Evolutionary conservation across 1,140 invertebrate genomes (phyloP).

Genomic region (Macrobrachium nipponense): DNA sequence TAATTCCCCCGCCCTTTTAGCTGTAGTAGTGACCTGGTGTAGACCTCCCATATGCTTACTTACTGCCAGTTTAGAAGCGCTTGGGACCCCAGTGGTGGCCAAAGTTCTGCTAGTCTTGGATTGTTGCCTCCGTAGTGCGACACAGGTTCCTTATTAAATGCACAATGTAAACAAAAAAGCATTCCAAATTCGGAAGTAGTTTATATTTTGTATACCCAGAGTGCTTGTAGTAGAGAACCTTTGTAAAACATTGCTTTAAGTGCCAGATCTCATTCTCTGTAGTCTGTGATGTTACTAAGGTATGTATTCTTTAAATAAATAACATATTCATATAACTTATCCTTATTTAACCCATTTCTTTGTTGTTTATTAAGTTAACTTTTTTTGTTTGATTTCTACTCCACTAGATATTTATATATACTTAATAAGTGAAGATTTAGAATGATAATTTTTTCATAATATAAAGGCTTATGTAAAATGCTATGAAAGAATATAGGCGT

Average conservation of each 20-base stretch:
- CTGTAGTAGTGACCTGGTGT: conserved; percentile 36
- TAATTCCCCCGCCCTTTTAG: conserved; percentile 30
- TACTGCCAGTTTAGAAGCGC: conserved; percentile 49
- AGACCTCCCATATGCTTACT: conserved; percentile 45
- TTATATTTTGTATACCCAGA: conserved; percentile 61
- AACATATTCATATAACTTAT: conserved; percentile 35
- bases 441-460: too few species aligned
- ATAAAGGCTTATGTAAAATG: too few species aligned
- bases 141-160: conserved; percentile 50
- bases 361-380: neutral
- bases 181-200: conserved; percentile 55
- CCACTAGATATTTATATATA: neutral
- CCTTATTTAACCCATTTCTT: conserved; percentile 24
- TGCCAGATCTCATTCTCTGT: conserved; percentile 59
- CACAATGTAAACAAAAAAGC: conserved; percentile 42
- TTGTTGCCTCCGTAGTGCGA: conserved; percentile 44
- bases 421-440: too few species aligned
- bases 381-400: neutral
- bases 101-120: conserved; percentile 58
- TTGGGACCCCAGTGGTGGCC: conserved; percentile 48
- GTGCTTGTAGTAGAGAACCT: conserved; percentile 48
- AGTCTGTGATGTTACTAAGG: conserved; percentile 60
- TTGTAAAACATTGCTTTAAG: conserved; percentile 57
- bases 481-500: too few species aligned
- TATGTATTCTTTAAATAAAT: conserved; percentile 50